A percentile compares a stretch with the other conserved stretches of the same genome.
These are phyloP conservation scores for Thunnus maccoyii DNA, from an alignment of 2,113 vertebrate genomes.

Conservation along the genomic window DNA sequence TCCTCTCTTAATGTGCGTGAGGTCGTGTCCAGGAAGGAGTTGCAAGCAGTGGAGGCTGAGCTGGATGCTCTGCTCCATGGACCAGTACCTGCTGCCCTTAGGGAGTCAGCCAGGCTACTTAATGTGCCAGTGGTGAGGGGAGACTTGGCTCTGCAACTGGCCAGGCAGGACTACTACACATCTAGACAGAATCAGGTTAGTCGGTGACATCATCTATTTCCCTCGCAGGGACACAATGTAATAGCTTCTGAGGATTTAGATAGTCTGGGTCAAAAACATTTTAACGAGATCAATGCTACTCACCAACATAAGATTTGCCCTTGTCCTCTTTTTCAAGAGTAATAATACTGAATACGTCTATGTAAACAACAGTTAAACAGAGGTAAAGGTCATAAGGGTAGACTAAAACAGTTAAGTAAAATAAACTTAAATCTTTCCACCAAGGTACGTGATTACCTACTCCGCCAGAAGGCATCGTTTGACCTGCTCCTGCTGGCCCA, in stretches of 20 bases:
- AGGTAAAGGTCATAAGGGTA: too few relatives aligned
- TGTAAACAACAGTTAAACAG: too few relatives aligned
- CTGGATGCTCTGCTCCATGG: constrained; percentile 84
- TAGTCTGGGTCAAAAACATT: too few relatives aligned
- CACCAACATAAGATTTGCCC: too few relatives aligned
- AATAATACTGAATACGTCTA: too few relatives aligned
- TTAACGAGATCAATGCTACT: too few relatives aligned
- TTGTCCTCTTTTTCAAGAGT: too few relatives aligned
- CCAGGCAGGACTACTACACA: constrained; percentile 86
- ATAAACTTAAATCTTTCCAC: not conserved
- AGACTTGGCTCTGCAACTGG: constrained; percentile 88
- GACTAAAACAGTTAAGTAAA: too few relatives aligned
- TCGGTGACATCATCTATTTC: not conserved
- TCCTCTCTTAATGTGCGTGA: constrained; percentile 79
- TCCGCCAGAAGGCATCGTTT: constrained; percentile 91
- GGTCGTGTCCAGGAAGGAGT: constrained; percentile 82
- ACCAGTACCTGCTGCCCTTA: constrained; percentile 84
- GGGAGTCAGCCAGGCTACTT: constrained; percentile 86
- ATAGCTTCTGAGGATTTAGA: too few relatives aligned
- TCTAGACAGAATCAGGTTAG: constrained; percentile 86
- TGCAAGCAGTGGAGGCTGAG: constrained; percentile 85
- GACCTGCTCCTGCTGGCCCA: constrained; percentile 90
- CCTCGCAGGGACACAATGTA: not conserved
- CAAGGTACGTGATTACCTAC: constrained; percentile 87
- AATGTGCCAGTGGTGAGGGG: constrained; percentile 88